Base-by-base conservation (phyloP, 2,888 invertebrate genomes). In the Lepetodrilus schrolli region DNA sequence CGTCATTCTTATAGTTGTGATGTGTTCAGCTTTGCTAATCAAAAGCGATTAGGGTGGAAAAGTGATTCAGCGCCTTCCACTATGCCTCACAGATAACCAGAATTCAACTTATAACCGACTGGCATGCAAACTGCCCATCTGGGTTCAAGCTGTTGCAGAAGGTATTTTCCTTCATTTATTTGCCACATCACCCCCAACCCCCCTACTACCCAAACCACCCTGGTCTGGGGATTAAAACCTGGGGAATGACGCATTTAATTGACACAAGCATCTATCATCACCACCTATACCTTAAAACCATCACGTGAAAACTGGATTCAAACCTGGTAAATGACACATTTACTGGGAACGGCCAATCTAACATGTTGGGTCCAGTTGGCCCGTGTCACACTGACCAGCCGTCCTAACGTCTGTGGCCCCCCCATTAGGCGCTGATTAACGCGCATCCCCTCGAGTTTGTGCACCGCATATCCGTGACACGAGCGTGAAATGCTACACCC, bases 401-500 rank as follows among this genome's bases (percentile, higher is more conserved):
- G 1, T 21, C 10, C 3, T 48, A 17, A 17, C 58, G 58, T 58
- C 58, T 58, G 48, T n/a, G 58, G 58, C 17, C 34, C 2, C 30
- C 17, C 58, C 23, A 23, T 58, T 34, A 30, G n/a, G 58, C 26
- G 34, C 34, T 30, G 58, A 58, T 58, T 34, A 58, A 17, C 58
- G 5, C 58, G 30, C 58, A 58, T 58, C 30, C 17, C 30, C 5
- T 17, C 26, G 58, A 26, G 17, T 58, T 34, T 26, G 13, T n/a
- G 43, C n/a, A 8, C 58, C 13, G 30, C 30, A 34, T 23, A 58
- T 30, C 58, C 26, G 58, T 58, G 58, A 58, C 58, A 58, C 58
- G 58, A 7, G 58, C 58, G 30, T 30, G 58, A 58, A 58, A 58
- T 58, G n/a, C 58, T 58, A 58, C 58, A 58, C 58, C 34, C 21